Evolutionary conservation across 2,888 invertebrate species (phyloP), one percentile per base, ranked within the genome.

Genomic region (Adelphocoris suturalis): DNA sequence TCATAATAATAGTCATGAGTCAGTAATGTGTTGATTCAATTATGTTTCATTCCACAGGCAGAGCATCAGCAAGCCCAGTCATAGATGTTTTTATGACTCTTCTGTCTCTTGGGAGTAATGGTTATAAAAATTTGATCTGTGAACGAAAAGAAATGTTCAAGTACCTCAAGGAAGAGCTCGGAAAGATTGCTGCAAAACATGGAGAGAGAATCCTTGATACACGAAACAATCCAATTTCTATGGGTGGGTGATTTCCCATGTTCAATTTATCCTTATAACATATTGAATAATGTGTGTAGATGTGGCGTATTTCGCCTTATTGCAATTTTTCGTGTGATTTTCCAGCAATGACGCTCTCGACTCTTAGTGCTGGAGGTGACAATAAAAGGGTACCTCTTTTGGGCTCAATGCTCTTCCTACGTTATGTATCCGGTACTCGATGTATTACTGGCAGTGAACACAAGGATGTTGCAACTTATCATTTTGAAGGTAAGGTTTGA

Each of bases 51-150:
- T 48, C 91, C 92, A 90, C 93, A 94, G 96, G 97, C 52, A 94
- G 97, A 91, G 97, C 96, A 4, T 96, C 96, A 46, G 95, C 95
- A 12, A 95, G 96, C 88, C 96, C 96, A 89, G 94, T 95, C 0
- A 93, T 96, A 91, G 97, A 97, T 93, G 94, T 97, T 11, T 95
- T 97, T 92, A 96, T 97, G 92, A 97, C 97, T 0, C 93, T 97
- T 16, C 93, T 97, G 68, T 95, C 95, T 14, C 93, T 97, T 91
- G 97, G 97, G 3, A 94, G 94, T 92, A 93, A 93, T 82, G 96
- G 96, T 0, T 97, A 96, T 92, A 94, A 94, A 92, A 93, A 94
- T 82, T 93, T 96, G 28, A 93, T 96, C n/a, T 93, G 94, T 37
- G 94, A 95, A 91, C 94, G 96, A 48, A 95, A 95, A 92, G 94